Base-by-base conservation (phyloP, 2,888 invertebrate species). In the Halictus quadricinctus region DNA sequence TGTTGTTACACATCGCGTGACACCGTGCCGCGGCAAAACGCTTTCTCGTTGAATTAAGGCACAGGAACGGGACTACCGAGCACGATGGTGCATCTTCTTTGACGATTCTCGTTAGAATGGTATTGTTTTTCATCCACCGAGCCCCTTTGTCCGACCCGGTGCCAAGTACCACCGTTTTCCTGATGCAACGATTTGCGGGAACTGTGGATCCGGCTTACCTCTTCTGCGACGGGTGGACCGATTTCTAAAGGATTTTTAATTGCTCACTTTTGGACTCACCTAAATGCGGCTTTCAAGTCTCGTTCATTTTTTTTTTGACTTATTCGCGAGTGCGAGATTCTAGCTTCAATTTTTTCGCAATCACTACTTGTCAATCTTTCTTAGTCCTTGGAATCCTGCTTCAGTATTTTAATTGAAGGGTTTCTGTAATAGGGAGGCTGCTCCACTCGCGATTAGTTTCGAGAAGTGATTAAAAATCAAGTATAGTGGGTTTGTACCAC, bases 1-100 rank as follows among this genome's bases (percentile, higher is more conserved):
- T 79, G 80, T 77, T 81, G 69, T 83, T 70, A 86, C 88, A 83
- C 83, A 79, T 76, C 81, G 72, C 73, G 81, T 80, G 86, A 80
- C 80, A 82, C 81, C 36, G 41, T 18, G 18, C 69, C 48, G 60
- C 69, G 60, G n/a, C 64, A 73, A 81, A 78, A 74, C 15, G 70
- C 36, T 15, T 46, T 43, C 41, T 43, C 5, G 25, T 13, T 46
- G 25, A 73, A 69, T 70, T 21, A 43, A 29, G 41, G n/a, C 73
- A 46, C 54, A 69, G 64, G 69, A 81, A 75, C 73, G 60, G 79
- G 69, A 43, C 76, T 43, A 72, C 70, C 21, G 58, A 64, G 77
- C 58, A 60, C 70, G 73, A 81, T 29, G 64, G 2, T 29, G 64
- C 64, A 81, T 76, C 72, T 69, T 74, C 76, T 87, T 80, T 87